Evolutionary conservation across 2,888 invertebrate genomes (phyloP).

Genomic region (Parascotia fuliginaria): DNA sequence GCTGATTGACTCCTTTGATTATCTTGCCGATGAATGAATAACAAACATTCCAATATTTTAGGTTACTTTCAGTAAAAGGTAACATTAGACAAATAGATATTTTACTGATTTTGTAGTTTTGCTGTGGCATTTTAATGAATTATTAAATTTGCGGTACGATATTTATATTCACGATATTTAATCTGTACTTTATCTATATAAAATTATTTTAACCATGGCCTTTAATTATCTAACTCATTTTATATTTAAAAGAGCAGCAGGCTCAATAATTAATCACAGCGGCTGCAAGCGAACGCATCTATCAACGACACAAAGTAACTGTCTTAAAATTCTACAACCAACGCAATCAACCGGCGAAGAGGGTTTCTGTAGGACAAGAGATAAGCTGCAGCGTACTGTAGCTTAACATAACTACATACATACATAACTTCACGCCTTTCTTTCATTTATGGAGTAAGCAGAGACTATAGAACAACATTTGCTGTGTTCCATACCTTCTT

Average conservation of each 20-base stretch:
- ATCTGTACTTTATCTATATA: no score
- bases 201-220: no score
- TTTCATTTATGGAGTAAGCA: no score
- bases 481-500: no score
- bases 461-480: no score
- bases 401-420: no score
- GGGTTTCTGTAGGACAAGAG: neutral
- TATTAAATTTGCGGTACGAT: no score
- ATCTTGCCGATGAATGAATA: slow-evolving; percentile 54
- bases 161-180: no score
- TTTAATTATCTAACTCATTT: slow-evolving; percentile 6
- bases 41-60: slow-evolving; percentile 47
- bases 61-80: slow-evolving; percentile 6
- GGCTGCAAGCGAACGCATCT: slow-evolving; percentile 51
- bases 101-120: neutral
- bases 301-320: slow-evolving; percentile 49
- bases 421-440: no score
- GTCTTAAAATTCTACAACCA: slow-evolving; percentile 65
- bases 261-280: slow-evolving; percentile 27
- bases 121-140: neutral
- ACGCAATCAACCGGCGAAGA: slow-evolving; percentile 62
- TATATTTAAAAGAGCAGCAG: slow-evolving; percentile 29
- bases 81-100: neutral
- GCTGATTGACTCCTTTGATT: slow-evolving; percentile 60
- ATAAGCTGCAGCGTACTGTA: slow-evolving; percentile 1